Evolutionary conservation across 1,140 invertebrate species (phyloP).

Genomic region (Polypedilum vanderplanki): DNA sequence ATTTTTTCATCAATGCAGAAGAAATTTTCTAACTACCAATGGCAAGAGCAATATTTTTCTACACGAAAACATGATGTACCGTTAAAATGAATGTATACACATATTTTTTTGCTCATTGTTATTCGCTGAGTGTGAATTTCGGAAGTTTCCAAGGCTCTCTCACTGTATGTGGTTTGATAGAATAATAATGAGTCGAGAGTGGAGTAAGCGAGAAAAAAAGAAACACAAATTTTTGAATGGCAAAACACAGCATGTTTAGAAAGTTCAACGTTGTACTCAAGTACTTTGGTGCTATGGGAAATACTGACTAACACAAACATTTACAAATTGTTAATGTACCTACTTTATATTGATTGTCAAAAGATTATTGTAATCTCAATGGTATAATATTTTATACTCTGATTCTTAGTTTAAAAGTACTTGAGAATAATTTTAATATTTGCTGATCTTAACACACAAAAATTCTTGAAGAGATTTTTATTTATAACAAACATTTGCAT

Average conservation of each 20-base stretch:
- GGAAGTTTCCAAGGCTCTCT: conserved; percentile 2
- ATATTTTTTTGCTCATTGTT: neutral
- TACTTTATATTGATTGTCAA: too few relatives aligned
- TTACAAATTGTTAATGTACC: neutral
- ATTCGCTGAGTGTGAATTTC: neutral
- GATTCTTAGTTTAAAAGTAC: too few relatives aligned
- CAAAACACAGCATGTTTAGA: conserved; percentile 2
- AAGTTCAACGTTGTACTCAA: neutral
- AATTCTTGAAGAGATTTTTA: too few relatives aligned
- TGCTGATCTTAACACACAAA: too few relatives aligned
- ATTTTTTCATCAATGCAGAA: neutral
- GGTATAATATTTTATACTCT: too few relatives aligned
- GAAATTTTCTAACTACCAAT: neutral
- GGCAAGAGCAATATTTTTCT: neutral
- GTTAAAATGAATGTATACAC: neutral
- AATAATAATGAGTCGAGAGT: neutral
- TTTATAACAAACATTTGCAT: too few relatives aligned
- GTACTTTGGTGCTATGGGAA: neutral
- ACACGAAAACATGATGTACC: neutral
- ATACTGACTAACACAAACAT: neutral
- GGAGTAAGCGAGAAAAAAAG: neutral
- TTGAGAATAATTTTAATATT: too few relatives aligned
- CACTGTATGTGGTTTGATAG: neutral
- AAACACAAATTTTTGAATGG: neutral
- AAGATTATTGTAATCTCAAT: too few relatives aligned